A percentile compares a stretch with the other conserved stretches of the same genome.
phyloP scores from a whole-genome alignment of 2,888 invertebrate species.

The Rugalucina vietnamica region DNA sequence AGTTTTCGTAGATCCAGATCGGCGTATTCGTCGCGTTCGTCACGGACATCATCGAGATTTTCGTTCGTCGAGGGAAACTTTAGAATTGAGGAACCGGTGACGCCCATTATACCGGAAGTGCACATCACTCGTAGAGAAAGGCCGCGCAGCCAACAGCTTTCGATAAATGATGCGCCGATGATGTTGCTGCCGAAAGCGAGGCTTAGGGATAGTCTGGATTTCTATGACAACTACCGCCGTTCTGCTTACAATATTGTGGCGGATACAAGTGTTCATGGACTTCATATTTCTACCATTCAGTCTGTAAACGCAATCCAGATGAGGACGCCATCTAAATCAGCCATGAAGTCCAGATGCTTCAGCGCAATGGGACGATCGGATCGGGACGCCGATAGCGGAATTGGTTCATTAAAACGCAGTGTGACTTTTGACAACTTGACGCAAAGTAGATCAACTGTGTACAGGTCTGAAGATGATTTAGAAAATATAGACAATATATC shows the following conservation, averaged over 20 bases:
- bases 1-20: constrained; percentile 14
- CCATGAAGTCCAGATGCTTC: constrained; percentile 40
- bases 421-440: constrained; percentile 60
- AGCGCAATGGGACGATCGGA: constrained; percentile 43
- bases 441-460: constrained; percentile 53
- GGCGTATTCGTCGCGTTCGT: constrained; percentile 18
- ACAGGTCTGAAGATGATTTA: constrained; percentile 49
- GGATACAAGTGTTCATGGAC: constrained; percentile 47
- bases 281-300: constrained; percentile 58
- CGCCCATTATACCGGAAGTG: constrained; percentile 50
- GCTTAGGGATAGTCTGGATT: constrained; percentile 46
- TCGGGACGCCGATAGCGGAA: constrained; percentile 59
- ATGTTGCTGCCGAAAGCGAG: constrained; percentile 61
- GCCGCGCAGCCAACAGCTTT: constrained; percentile 29
- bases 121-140: constrained; percentile 21
- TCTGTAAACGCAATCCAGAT: constrained; percentile 36
- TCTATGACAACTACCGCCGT: constrained; percentile 38
- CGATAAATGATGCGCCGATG: constrained; percentile 62
- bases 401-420: constrained; percentile 54
- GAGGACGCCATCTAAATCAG: constrained; percentile 37
- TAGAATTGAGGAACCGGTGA: constrained; percentile 28
- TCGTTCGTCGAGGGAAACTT: constrained; percentile 61
- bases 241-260: constrained; percentile 49
- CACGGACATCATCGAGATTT: constrained; percentile 48
- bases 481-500: constrained; percentile 57